These are phyloP conservation scores for Chamaea fasciata DNA, from an alignment of 2,113 vertebrate genomes.

Conservation along the genomic window DNA sequence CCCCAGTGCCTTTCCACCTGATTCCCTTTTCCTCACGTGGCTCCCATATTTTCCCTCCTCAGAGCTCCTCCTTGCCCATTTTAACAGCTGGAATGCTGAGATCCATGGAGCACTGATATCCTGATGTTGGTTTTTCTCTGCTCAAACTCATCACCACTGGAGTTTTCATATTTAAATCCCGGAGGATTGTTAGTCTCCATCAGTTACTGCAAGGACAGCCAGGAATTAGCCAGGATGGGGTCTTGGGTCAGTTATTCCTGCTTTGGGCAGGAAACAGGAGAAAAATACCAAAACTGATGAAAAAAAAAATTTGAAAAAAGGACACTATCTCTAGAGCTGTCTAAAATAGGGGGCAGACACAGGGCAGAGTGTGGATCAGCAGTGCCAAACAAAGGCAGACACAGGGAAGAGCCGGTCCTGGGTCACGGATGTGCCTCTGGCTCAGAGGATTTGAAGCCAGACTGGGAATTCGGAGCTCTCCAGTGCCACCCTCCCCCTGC, in stretches of 20 bases:
- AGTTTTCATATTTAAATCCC: neutral
- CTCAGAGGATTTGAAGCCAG: neutral
- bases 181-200: neutral
- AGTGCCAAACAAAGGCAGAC: neutral
- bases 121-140: accelerated
- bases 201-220: neutral
- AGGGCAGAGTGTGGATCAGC: accelerated
- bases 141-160: neutral
- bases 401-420: neutral
- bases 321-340: neutral
- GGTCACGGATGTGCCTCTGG: neutral
- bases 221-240: neutral
- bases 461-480: neutral
- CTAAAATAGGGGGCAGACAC: neutral
- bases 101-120: neutral
- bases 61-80: neutral
- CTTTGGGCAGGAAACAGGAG: neutral
- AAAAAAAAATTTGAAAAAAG: neutral
- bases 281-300: neutral
- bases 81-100: neutral
- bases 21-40: neutral
- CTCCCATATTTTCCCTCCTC: neutral
- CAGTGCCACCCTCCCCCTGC: neutral
- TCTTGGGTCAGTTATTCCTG: neutral
- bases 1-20: neutral